phyloP scores from a whole-genome alignment of 1,140 invertebrate species.

The Harlomillsia oculata region DNA sequence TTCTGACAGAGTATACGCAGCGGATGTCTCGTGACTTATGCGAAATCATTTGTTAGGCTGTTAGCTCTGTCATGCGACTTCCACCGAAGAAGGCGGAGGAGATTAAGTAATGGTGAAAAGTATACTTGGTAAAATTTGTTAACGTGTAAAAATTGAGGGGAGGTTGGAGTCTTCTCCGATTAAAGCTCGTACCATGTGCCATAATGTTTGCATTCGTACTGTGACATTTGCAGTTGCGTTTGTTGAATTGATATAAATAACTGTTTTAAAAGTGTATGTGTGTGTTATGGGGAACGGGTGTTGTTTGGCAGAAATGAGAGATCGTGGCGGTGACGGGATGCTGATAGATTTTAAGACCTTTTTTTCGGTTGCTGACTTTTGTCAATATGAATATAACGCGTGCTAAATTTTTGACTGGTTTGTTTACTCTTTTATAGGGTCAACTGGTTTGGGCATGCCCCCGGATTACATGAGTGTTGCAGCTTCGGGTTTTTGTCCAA shows the following conservation, averaged over 20 bases:
- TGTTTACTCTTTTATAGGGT: conserved; percentile 30
- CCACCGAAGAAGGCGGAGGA: background rate
- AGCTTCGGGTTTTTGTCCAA: conserved; percentile 43
- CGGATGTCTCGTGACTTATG: conserved; percentile 17
- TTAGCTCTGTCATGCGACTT: conserved; percentile 9
- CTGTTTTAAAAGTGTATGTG: no score
- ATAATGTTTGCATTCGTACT: no score
- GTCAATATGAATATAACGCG: no score
- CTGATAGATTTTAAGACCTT: no score
- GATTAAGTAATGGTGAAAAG: conserved; percentile 12
- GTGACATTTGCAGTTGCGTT: no score
- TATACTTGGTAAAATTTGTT: conserved; percentile 6
- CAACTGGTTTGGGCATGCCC: conserved; percentile 53
- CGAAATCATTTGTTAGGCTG: conserved; percentile 28
- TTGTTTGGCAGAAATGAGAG: no score
- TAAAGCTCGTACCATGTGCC: no score
- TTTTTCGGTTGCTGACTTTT: no score
- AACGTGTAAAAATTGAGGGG: conserved; percentile 20
- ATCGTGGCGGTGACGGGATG: no score
- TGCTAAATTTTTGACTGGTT: conserved; percentile 15
- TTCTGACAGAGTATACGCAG: background rate
- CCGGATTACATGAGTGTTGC: conserved; percentile 58
- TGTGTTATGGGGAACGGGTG: no score
- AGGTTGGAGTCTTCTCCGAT: no score
- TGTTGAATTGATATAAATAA: no score